Conservation (phyloP, 2,797 vertebrate genomes). For the Poecile montanus region DNA sequence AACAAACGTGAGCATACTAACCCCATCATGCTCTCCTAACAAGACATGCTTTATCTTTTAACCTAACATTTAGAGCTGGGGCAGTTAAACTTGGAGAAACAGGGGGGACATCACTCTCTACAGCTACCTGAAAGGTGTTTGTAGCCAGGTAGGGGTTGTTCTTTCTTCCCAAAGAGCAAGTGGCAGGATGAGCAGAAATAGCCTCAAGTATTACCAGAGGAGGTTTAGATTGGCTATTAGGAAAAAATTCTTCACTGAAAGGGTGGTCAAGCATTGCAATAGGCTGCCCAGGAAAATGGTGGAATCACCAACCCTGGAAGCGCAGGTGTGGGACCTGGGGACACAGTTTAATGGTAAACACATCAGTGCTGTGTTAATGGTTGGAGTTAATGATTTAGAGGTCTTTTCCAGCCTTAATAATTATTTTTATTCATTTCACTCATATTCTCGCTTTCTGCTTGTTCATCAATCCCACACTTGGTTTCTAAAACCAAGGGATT, state of each 20-base stretch:
- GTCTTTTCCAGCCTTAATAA: not conserved
- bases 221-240: not conserved
- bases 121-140: not conserved
- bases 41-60: not conserved
- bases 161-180: not conserved
- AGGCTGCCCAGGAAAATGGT: not conserved
- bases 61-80: not conserved
- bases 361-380: not conserved
- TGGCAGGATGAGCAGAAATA: not conserved
- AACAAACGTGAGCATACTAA: not conserved
- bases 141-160: not conserved
- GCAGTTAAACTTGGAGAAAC: not conserved
- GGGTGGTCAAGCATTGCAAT: not conserved
- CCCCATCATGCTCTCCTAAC: not conserved
- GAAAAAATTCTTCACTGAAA: not conserved
- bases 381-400: not conserved
- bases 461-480: not conserved
- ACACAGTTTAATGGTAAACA: not conserved
- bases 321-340: not conserved
- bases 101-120: not conserved
- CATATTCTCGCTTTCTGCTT: not conserved
- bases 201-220: not conserved
- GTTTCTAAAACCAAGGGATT: not conserved
- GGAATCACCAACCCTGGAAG: not conserved
- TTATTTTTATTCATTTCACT: not conserved